phyloP scores from a whole-genome alignment of 2,888 invertebrate species.

The Electrophaes corylata region DNA sequence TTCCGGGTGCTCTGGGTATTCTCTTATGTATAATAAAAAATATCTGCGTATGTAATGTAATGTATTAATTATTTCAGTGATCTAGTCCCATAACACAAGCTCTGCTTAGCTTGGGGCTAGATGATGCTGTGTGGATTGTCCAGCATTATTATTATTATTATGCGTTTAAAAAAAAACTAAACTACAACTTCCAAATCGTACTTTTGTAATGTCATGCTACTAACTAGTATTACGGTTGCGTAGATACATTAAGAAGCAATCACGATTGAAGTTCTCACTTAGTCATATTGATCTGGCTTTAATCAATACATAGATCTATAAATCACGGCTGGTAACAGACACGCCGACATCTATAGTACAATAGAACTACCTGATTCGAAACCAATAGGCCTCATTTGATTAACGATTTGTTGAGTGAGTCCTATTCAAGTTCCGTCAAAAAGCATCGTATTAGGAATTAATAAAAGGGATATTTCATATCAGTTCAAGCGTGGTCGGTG shows the following conservation, averaged over 20 bases:
- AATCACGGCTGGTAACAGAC: slow-evolving; percentile 68
- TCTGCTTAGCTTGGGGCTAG: too few relatives aligned
- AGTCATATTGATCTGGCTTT: neutral
- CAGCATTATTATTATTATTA: too few relatives aligned
- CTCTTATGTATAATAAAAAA: too few relatives aligned
- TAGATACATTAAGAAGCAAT: slow-evolving; percentile 51
- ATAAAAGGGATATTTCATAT: slow-evolving; percentile 75
- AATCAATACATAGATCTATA: slow-evolving; percentile 57
- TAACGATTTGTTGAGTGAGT: slow-evolving; percentile 83
- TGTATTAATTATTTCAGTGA: too few relatives aligned
- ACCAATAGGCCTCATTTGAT: slow-evolving; percentile 75
- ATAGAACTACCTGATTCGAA: slow-evolving; percentile 80
- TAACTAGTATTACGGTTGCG: slow-evolving; percentile 47
- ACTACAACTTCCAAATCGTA: neutral
- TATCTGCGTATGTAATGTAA: too few relatives aligned
- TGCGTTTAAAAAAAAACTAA: too few relatives aligned
- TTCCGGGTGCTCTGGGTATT: too few relatives aligned
- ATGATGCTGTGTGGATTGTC: too few relatives aligned
- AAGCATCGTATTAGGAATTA: slow-evolving; percentile 79
- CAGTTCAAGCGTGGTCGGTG: slow-evolving; percentile 57
- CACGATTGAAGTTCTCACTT: slow-evolving; percentile 53
- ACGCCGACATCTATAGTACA: slow-evolving; percentile 72
- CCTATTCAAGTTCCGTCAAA: slow-evolving; percentile 78
- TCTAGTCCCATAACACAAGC: too few relatives aligned
- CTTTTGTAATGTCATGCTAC: slow-evolving; percentile 20